Evolutionary conservation across 2,113 vertebrate species (phyloP).

Genomic region (Lipotes vexillifer): DNA sequence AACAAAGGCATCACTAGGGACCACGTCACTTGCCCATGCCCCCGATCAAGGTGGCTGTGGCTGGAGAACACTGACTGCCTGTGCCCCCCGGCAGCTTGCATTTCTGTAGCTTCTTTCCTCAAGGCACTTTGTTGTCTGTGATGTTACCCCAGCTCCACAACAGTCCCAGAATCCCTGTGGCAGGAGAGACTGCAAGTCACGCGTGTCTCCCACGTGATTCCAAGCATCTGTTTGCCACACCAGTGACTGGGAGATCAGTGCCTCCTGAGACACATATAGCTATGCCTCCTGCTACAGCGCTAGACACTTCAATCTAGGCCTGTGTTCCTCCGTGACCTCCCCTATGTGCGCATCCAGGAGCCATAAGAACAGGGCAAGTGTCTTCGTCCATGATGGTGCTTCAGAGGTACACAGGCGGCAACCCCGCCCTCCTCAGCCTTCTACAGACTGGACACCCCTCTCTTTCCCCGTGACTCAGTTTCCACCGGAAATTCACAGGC

Average conservation of each 20-base stretch:
- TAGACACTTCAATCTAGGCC: not conserved
- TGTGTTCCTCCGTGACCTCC: not conserved
- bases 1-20: not conserved
- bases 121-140: not conserved
- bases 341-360: not conserved
- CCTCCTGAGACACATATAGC: not conserved
- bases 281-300: not conserved
- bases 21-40: rapidly evolving
- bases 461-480: not conserved
- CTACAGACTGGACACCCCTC: not conserved
- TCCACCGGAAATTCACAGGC: not conserved
- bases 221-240: not conserved
- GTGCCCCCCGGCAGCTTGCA: not conserved
- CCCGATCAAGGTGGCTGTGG: rapidly evolving
- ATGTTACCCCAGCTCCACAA: not conserved
- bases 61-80: not conserved
- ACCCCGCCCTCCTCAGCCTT: not conserved
- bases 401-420: not conserved
- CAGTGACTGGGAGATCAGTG: not conserved
- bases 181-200: not conserved
- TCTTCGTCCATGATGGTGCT: rapidly evolving
- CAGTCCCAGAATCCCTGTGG: not conserved
- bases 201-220: not conserved
- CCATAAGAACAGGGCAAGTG: not conserved
- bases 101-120: not conserved